Base-by-base conservation (phyloP, 2,888 invertebrate genomes). In the Erebia ligea region DNA sequence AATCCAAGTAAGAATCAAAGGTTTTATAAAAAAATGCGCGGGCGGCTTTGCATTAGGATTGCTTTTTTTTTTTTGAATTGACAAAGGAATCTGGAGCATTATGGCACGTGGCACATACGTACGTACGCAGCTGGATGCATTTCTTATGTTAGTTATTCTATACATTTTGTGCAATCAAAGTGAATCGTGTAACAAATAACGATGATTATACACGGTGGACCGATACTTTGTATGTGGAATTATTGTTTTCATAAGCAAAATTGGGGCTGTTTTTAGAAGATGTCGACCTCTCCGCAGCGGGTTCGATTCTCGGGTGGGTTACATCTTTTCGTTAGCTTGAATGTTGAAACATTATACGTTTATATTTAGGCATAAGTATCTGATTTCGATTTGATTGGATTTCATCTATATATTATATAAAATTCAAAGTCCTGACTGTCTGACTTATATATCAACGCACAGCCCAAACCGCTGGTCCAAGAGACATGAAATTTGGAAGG, bases 81-180 rank as follows among this genome's bases (percentile, higher is more conserved):
- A 62, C 67, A 69, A 74, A 70, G 68, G 42, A 61, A 74, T 67
- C 65, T 75, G 61, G 70, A 75, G 72, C 72, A 67, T 65, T 65
- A 40, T 52, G 68, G 67, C 75, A 71, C 75, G 74, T 75, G 74
- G 67, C 54, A 17, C 10, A 2, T n/a, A 52, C 0, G 52, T 19
- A 1, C 3, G 17, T 2, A 54, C 68, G 64, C 74, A 74, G 74
- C 74, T 74, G 74, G 74, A 48, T 70, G 57, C 45, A 66, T 61
- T 72, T 68, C 67, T 70, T 66, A 34, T 58, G 62, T 54, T 61
- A 21, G 62, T 54, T 61, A 21, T 48, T 62, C 17, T 21, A 64
- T 64, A 48, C 48, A 34, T 45, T 64, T 59, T 59, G 50, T 71
- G 42, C 48, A 59, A 64, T 69, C 19, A 58, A 40, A 13, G 17